Base-by-base conservation (phyloP, 1,140 invertebrate genomes). In the Bombus polaris region DNA sequence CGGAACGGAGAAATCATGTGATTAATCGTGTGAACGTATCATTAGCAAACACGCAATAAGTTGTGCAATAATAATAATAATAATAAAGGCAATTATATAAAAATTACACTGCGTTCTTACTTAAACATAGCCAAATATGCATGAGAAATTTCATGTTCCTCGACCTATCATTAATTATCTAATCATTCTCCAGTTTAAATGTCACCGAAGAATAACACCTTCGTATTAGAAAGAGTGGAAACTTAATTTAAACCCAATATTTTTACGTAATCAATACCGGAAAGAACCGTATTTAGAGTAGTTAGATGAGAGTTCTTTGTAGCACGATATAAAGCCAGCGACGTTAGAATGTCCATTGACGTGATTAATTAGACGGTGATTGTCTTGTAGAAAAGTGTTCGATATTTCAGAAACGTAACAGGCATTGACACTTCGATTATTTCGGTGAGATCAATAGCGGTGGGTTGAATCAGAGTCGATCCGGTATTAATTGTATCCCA, bases 401-500 rank as follows among this genome's bases (percentile, higher is more conserved):
- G 15, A 35, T 68, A 42, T 72, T 42, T 72, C 39, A n/a, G 13
- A 72, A 42, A 12, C 13, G 25, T 28, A 25, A 68, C 37, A 72
- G 70, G 3, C 12, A 72, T 12, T 42, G 22, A 15, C n/a, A n/a
- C n/a, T 35, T 44, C 28, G 71, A 44, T 44, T 68, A 32, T 44
- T 28, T 32, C 42, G 10, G 12, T 1, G 28, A 42, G n/a, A 32
- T 70, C 39, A 35, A 44, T 42, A 57, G 28, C 68, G 5, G 15
- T 37, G n/a, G 44, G 15, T 22, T n/a, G n/a, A 47, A 44, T 65
- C 32, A 42, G 39, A 22, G 28, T 12, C 57, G 18, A 35, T 42
- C 32, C 39, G n/a, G 37, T 65, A 81, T 82, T 82, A 82, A 82
- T 82, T 76, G 79, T 73, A 73, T 72, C 59, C 68, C n/a, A 71